Evolutionary conservation across 1,140 invertebrate genomes (phyloP), one percentile per base, ranked within the genome.

Genomic region (Acyrthosiphon pisum): DNA sequence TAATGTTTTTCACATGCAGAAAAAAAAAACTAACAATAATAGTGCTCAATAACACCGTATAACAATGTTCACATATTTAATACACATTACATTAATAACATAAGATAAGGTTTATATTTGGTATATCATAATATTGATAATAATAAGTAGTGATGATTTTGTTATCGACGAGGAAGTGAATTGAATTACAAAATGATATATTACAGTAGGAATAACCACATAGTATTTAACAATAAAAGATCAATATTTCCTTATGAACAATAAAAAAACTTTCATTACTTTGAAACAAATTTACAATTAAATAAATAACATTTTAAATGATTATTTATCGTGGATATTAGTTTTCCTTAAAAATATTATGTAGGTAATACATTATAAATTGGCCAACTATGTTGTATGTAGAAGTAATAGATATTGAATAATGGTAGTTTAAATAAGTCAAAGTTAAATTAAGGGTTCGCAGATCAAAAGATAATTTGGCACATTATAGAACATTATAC

Each of bases 391-490:
- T 11, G 4, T 84, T 26, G 23, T 84, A 84, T 44, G 37, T 84
- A 84, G 4, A 84, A 84, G 23, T 44, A 84, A 44, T 44, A 41
- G 44, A 53, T 11, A 89, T 53, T 89, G 22, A 56, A 26, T 4
- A 53, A 7, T 26, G 35, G 22, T 53, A 89, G 53, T 37, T 44
- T 30, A 50, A 48, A n/a, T 88, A 48, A 22, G 30, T n/a, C 86
- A 88, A 87, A 23, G 20, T 88, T n/a, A 88, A 50, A 88, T 53
- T 53, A 53, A 41, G 9, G 30, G 23, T 68, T 44, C 46, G 2
- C 46, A 90, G 26, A 60, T 90, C 37, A 68, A 90, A 44, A 68
- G 68, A 88, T 90, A 90, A 44, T 90, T 90, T 90, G 89, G 89
- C 89, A 90, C 89, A 44, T n/a, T 68, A 90, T 26, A 87, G 37